Evolutionary conservation across 2,888 invertebrate genomes (phyloP).

Genomic region (Dolichopus griseipennis): DNA sequence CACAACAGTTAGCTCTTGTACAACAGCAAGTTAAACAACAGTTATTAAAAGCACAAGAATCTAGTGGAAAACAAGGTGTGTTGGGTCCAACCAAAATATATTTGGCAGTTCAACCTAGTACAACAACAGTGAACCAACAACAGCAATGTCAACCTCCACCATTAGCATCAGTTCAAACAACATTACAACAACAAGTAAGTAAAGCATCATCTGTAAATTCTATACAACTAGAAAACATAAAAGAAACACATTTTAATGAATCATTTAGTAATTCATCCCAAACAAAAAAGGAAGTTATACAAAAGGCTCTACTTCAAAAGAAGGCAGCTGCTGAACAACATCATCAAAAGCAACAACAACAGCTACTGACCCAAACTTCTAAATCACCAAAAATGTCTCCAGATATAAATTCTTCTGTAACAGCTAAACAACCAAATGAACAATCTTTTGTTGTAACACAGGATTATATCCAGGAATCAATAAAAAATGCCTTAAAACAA

Average conservation of each 20-base stretch:
- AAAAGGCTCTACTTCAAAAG: conserved; percentile 33
- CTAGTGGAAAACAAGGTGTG: conserved; percentile 75
- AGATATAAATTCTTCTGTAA: background rate
- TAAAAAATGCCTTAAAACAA: conserved; percentile 83
- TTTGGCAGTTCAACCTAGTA: conserved; percentile 68
- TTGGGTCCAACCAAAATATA: conserved; percentile 80
- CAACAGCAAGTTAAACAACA: conserved; percentile 87
- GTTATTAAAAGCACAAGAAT: conserved; percentile 76
- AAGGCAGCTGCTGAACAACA: conserved; percentile 21
- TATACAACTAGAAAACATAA: conserved; percentile 12
- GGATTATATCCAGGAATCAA: conserved; percentile 89
- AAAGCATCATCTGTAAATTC: conserved; percentile 29
- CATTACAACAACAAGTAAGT: conserved; percentile 44
- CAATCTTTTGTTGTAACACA: conserved; percentile 75
- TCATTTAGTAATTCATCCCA: conserved; percentile 6
- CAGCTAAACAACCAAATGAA: conserved; percentile 16
- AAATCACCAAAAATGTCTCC: conserved; percentile 16
- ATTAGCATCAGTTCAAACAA: conserved; percentile 46
- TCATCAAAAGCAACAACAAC: conserved; percentile 40
- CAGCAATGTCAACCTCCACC: conserved; percentile 46
- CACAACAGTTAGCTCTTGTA: conserved; percentile 70
- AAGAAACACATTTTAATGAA: conserved; percentile 14
- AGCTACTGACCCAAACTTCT: conserved; percentile 11
- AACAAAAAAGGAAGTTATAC: conserved; percentile 28
- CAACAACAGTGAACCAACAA: conserved; percentile 22